Evolutionary conservation across 2,113 vertebrate species (phyloP), one percentile per base, ranked within the genome.

Genomic region (Serilophus lunatus): DNA sequence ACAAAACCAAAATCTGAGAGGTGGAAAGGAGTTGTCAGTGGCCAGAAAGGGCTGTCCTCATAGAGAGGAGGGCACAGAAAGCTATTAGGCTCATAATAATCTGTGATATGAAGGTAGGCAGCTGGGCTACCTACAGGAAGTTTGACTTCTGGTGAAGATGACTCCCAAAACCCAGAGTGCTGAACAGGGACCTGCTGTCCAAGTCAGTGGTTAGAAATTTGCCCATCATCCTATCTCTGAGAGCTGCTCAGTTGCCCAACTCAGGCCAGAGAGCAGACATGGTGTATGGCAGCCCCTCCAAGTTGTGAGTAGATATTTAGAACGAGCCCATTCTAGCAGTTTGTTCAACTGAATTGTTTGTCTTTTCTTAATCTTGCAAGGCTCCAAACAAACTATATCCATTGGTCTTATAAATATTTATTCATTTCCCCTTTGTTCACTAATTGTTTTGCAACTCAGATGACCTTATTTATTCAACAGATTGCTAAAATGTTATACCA

Each of bases 381-480:
- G 40, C 33, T 93, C 61, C 51, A 71, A 84, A 90, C 28, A 44
- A 88, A 75, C 17, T 31, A 35, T 78, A 90, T 86, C 78, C 49
- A 57, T 61, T 57, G 44, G 69, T 92, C 68, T 94, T 88, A 93
- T 59, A 88, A 95, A 83, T 92, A 88, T 86, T 89, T 90, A 83
- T 95, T 96, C 66, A 79, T 96, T 75, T 91, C 71, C 70, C 74
- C 59, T 71, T 89, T 94, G 85, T 93, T 90, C 89, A 70, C 56
- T 92, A 91, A 92, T 95, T 95, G 92, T 93, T 86, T 95, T 88
- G 57, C 54, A 84, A 57, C 75, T 85, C 76, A 96, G 63, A 81
- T 53, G 18, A 90, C 86, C 96, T 96, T 88, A 81, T 96, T 94
- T 88, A 85, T 96, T 88, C 91, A 90, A 80, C n/a, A 66, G 71